Base-by-base conservation (phyloP, 2,888 invertebrate species). In the Fragum sueziense region DNA sequence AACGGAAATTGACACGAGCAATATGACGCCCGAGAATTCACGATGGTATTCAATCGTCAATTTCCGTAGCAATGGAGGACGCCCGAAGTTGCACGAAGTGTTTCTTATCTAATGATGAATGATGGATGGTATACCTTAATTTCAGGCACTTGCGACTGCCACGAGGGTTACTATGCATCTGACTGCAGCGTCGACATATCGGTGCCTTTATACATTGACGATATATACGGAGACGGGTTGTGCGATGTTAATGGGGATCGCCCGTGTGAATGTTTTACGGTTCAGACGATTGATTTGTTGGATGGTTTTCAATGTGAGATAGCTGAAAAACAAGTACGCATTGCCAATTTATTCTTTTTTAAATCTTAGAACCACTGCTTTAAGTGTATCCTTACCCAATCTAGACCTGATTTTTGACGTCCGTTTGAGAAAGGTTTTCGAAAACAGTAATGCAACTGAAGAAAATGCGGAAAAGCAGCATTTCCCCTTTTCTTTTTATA, bases 241-340 rank as follows among this genome's bases (percentile, higher is more conserved):
- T 61, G 61, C 31, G 61, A 61, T n/a, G 33, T 33, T 20, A 61
- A 20, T n/a, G 61, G 31, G 11, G 9, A 61, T 2, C 14, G 14
- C 20, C 29, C 61, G 3, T 61, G 61, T 20, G 33, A 61, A 6
- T 61, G 61, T 61, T 61, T 61, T 31, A 61, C 31, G 7, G 61
- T 61, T 11, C 61, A 61, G 31, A 61, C 61, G 1, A 33, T 61
- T 6, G 61, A 61, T 61, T 61, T 61, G 33, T 1, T 61, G 1
- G 61, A 61, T 61, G 61, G 61, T 20, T 61, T 61, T 20, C 33
- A 61, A 3, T 61, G 61, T 27, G 31, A 31, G 7, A 61, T 61
- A 11, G 9, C 31, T 4, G 4, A 20, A 20, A 61, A 33, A 61
- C 6, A 61, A 20, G 61, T 61, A 61, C 52, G 31, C 4, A 31